Base-by-base conservation (phyloP, 2,888 invertebrate genomes). In the Alviniconcha strummeri region DNA sequence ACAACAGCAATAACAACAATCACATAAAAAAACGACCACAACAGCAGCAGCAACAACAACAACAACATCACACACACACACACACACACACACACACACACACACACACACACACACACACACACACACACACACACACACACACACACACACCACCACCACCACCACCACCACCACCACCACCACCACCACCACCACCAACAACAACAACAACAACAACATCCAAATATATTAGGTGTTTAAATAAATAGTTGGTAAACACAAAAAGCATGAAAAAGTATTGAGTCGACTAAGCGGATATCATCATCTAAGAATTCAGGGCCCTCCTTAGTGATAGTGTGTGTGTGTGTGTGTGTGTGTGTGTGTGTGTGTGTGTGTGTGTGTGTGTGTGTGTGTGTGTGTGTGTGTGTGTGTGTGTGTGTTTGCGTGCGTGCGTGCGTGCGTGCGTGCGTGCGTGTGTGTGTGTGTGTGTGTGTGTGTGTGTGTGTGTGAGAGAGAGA, bases 381-480 rank as follows among this genome's bases (percentile, higher is more conserved):
- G 69, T 69, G 69, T n/a, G 13, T 69, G 69, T 69, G 69, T 69
- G 69, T 69, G 69, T 69, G 69, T 15, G 69, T 17, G 69, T 19
- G 69, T 6, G 69, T 36, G 69, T 69, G 69, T 69, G 69, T n/a
- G 15, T 69, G 69, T 69, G 69, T n/a, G 69, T 69, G 69, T 69
- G 69, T 6, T 19, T 19, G 36, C 36, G 19, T 71, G 17, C n/a
- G 71, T 71, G 19, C 19, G 19, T 71, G 71, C 11, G 19, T 71
- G 7, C 11, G 69, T 69, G 69, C 0, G 69, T 69, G 69, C 0
- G 69, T 11, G 15, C 0, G 69, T 11, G 69, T 69, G 69, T 69
- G 69, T 17, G 69, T 69, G 69, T 6, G 69, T 69, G 69, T 69
- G 69, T n/a, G 13, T 69, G 69, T 69, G 69, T 69, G 69, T 69